These are phyloP conservation scores for Lepidocolaptes lacrymiger DNA, from an alignment of 2,797 vertebrate species.

Conservation along the genomic window DNA sequence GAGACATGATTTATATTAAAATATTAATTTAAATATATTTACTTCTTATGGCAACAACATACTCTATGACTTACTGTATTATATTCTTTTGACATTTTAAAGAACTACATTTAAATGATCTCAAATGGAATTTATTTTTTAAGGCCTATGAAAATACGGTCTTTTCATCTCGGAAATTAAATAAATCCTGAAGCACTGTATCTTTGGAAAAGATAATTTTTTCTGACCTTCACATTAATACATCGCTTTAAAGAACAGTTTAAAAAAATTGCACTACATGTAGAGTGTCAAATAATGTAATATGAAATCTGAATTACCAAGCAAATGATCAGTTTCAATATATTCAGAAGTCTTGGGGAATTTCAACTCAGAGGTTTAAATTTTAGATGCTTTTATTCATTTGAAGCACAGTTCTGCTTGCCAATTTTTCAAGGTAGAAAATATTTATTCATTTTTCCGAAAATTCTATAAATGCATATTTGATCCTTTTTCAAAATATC, in stretches of 20 bases:
- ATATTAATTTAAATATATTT: conserved; percentile 23
- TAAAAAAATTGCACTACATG: background rate
- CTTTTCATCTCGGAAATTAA: background rate
- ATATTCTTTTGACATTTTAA: background rate
- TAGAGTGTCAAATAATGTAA: background rate
- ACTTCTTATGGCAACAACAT: background rate
- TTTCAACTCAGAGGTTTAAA: background rate
- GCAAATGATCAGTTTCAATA: background rate
- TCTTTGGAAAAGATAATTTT: background rate
- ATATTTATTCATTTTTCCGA: background rate
- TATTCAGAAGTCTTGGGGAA: background rate
- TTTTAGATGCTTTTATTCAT: background rate
- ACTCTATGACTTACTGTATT: background rate
- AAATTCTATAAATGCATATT: background rate
- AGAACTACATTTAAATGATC: background rate
- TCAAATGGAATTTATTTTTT: background rate
- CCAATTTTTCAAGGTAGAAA: background rate
- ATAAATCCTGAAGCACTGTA: background rate
- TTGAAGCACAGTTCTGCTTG: background rate
- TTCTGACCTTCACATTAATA: background rate
- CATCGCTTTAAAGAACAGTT: background rate
- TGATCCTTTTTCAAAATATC: background rate
- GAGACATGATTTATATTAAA: background rate
- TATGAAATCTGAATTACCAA: background rate
- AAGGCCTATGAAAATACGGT: background rate